Conservation (phyloP, 1,140 invertebrate genomes). For the Anadara kagoshimensis region DNA sequence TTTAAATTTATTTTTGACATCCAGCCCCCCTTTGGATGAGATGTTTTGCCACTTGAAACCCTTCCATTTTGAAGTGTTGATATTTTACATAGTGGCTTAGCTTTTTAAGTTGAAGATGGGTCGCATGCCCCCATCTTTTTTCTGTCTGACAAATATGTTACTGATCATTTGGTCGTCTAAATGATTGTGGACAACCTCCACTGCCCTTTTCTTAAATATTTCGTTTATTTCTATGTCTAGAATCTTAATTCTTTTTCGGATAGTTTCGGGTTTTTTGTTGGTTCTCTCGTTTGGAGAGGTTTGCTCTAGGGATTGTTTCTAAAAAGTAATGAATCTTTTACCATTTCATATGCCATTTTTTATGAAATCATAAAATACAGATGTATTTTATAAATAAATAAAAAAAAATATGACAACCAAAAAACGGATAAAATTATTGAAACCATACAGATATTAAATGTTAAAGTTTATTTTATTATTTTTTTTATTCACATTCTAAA, state of each 20-base stretch:
- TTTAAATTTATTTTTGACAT: not conserved
- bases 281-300: not conserved
- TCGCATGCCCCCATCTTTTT: not conserved
- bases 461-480: too few relatives aligned
- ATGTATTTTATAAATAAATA: too few relatives aligned
- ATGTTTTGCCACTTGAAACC: conserved; percentile 6
- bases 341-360: too few relatives aligned
- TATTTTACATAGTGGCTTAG: conserved; percentile 4
- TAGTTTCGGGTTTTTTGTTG: not conserved
- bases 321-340: too few relatives aligned
- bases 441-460: too few relatives aligned
- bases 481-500: too few relatives aligned
- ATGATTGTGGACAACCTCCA: not conserved
- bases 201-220: not conserved
- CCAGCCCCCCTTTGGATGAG: conserved; percentile 7
- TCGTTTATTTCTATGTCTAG: not conserved
- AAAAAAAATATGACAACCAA: too few relatives aligned
- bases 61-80: conserved; percentile 25
- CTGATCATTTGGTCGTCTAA: not conserved
- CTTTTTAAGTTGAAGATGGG: conserved; percentile 15
- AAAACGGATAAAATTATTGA: too few relatives aligned
- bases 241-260: conserved; percentile 11
- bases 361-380: too few relatives aligned
- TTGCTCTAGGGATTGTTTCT: too few relatives aligned
- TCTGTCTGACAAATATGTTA: not conserved